A percentile compares a stretch with the other conserved stretches of the same genome.
Conservation (phyloP, 2,888 invertebrate genomes). For the Lissonota sp. region DNA sequence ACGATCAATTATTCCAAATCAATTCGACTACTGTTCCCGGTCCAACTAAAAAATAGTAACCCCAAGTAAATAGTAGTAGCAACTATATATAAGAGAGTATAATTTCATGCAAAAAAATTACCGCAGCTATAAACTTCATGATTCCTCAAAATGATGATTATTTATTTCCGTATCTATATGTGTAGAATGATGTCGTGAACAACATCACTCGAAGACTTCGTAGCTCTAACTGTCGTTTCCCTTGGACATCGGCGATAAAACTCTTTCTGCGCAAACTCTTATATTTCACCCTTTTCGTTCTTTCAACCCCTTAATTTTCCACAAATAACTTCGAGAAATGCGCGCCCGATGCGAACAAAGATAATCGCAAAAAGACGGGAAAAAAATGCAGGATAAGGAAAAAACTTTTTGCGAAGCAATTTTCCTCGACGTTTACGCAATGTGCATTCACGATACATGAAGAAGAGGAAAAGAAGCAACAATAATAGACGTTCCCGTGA, state of each 20-base stretch:
- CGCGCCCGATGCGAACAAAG: conserved; percentile 2
- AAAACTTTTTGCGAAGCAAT: conserved; percentile 19
- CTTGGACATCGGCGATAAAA: not conserved
- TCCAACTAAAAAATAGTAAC: too few relatives aligned
- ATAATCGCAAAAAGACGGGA: not conserved
- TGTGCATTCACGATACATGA: conserved; percentile 20
- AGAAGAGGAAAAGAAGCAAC: not conserved
- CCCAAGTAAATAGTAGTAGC: too few relatives aligned
- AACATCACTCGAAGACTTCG: not conserved
- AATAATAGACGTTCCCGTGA: conserved; percentile 25
- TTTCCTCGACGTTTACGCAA: conserved; percentile 3
- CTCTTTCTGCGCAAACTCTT: conserved; percentile 17
- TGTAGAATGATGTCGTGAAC: too few relatives aligned
- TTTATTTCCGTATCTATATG: too few relatives aligned
- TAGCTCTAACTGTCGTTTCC: not conserved
- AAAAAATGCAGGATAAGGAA: conserved; percentile 10
- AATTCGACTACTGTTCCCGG: too few relatives aligned
- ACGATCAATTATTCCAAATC: too few relatives aligned
- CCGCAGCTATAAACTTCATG: too few relatives aligned
- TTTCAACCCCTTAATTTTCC: not conserved
- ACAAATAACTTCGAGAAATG: not conserved
- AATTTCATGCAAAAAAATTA: too few relatives aligned
- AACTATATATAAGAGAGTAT: too few relatives aligned
- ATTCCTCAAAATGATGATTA: too few relatives aligned
- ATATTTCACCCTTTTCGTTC: not conserved